phyloP scores from a whole-genome alignment of 2,888 invertebrate genomes.

The Synanthedon andrenaeformis region DNA sequence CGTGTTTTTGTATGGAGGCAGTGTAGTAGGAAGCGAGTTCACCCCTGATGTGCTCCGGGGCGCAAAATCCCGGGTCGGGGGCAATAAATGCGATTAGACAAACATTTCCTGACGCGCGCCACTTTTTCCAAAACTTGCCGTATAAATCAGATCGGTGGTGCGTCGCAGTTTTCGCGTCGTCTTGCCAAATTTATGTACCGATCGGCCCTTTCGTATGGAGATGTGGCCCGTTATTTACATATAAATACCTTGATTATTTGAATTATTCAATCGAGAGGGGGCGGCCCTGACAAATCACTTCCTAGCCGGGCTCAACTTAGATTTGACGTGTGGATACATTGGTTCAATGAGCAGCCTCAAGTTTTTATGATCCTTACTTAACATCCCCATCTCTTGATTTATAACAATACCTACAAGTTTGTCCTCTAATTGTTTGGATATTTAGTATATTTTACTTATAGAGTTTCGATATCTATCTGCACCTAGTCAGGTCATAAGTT shows the following conservation, averaged over 20 bases:
- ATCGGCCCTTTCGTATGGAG: slow-evolving; percentile 71
- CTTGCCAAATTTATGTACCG: slow-evolving; percentile 71
- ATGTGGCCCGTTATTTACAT: slow-evolving; percentile 69
- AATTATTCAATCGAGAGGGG: slow-evolving; percentile 72
- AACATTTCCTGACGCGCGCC: slow-evolving; percentile 67
- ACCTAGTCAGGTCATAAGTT: too few species aligned
- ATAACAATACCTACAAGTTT: background rate
- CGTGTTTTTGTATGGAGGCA: slow-evolving; percentile 20
- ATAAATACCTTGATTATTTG: slow-evolving; percentile 72
- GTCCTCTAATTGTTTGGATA: too few species aligned
- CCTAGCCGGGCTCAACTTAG: slow-evolving; percentile 57
- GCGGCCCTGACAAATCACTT: slow-evolving; percentile 70
- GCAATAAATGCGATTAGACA: slow-evolving; percentile 67
- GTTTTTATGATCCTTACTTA: slow-evolving; percentile 23
- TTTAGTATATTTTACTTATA: too few species aligned
- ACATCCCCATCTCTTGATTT: background rate
- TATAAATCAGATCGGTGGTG: slow-evolving; percentile 68
- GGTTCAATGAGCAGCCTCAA: slow-evolving; percentile 19
- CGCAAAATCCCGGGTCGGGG: slow-evolving; percentile 49
- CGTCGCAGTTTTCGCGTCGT: slow-evolving; percentile 68
- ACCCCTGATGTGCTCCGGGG: slow-evolving; percentile 40
- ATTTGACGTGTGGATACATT: slow-evolving; percentile 45
- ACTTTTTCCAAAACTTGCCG: slow-evolving; percentile 65
- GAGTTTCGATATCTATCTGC: too few species aligned
- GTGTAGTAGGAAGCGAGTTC: slow-evolving; percentile 17